phyloP scores from a whole-genome alignment of 2,113 vertebrate genomes.

The Pycnonotus jocosus region DNA sequence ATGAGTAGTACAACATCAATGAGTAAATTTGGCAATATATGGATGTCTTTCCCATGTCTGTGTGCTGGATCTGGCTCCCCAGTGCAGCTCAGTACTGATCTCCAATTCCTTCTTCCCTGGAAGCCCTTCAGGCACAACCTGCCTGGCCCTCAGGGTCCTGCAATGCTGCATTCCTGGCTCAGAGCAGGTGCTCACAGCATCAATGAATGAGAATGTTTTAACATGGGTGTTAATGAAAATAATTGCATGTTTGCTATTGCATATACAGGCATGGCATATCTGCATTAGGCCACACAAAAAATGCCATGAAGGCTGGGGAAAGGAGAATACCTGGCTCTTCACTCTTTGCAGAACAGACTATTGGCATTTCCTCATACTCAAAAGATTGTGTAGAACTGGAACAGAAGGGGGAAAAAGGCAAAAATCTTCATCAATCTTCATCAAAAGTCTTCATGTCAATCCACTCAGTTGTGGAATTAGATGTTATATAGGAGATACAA shows the following conservation, averaged over 20 bases:
- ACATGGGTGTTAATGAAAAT: accelerated
- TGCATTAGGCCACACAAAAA: neutral
- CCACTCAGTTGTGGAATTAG: neutral
- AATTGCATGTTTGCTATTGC: neutral
- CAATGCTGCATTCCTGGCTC: neutral
- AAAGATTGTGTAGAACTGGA: neutral
- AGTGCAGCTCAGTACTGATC: neutral
- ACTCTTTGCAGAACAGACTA: neutral
- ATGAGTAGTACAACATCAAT: neutral
- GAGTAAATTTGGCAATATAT: neutral
- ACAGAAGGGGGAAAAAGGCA: neutral
- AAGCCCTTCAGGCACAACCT: neutral
- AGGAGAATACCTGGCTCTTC: neutral
- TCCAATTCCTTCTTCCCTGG: neutral
- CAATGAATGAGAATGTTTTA: accelerated
- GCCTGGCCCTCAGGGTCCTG: neutral
- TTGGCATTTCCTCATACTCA: neutral
- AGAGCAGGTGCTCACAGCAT: neutral
- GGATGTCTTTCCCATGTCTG: neutral
- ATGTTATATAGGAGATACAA: neutral
- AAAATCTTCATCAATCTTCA: too few relatives aligned
- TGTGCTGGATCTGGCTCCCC: neutral
- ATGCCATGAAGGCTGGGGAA: neutral
- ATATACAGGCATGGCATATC: accelerated
- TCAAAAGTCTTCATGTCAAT: too few relatives aligned